These are phyloP conservation scores for Nomada fabriciana DNA, from an alignment of 2,888 invertebrate species.

Conservation along the genomic window DNA sequence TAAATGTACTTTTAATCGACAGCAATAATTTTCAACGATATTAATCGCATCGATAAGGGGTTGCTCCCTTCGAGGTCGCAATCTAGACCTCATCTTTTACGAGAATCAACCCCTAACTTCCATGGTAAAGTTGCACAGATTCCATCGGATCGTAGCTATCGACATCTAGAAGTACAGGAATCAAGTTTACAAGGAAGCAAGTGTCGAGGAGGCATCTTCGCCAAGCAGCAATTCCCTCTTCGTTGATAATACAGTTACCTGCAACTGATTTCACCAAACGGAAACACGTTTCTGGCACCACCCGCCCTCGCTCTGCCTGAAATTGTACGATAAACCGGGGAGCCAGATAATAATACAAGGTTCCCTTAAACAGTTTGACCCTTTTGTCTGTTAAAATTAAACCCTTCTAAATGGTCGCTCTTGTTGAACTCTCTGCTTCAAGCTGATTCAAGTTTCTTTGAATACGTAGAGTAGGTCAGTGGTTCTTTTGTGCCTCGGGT, in stretches of 20 bases:
- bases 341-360: constrained; percentile 1
- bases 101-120: neutral
- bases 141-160: constrained; percentile 13
- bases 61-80: no score
- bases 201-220: constrained; percentile 20
- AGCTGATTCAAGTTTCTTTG: constrained; percentile 4
- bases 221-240: neutral
- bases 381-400: neutral
- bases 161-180: constrained; percentile 18
- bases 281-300: neutral
- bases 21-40: neutral
- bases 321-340: constrained; percentile 4
- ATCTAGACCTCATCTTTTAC: no score
- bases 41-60: neutral
- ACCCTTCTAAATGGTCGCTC: neutral
- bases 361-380: neutral
- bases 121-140: constrained; percentile 27
- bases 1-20: neutral
- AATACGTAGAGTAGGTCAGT: neutral
- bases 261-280: neutral
- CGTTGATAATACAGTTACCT: constrained; percentile 48
- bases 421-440: neutral
- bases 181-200: constrained; percentile 7
- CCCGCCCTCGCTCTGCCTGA: constrained; percentile 3
- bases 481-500: neutral